Percentiles rank a stretch among this genome's conserved stretches.
Conservation (phyloP, 2,113 vertebrate genomes). For the Crocuta crocuta region DNA sequence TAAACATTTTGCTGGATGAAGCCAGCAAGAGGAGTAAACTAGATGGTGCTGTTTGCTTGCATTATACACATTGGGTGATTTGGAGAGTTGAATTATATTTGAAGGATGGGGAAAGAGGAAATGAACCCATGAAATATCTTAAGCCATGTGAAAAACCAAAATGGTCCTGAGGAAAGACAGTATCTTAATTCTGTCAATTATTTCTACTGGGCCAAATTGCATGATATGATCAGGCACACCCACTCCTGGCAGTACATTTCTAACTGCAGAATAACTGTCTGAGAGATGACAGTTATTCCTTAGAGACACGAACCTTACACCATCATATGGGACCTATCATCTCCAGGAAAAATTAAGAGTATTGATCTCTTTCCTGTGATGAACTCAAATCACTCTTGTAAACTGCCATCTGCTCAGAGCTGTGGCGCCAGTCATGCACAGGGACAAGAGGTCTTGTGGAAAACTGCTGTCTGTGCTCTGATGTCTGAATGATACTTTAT, state of each 20-base stretch:
- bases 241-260: neutral
- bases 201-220: neutral
- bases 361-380: neutral
- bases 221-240: neutral
- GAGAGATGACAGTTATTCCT: neutral
- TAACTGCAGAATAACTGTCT: no score
- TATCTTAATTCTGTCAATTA: slow-evolving; percentile 61
- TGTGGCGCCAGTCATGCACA: neutral
- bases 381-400: neutral
- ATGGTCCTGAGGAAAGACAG: neutral
- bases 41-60: slow-evolving; percentile 81
- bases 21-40: neutral
- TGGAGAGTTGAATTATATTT: slow-evolving; percentile 42
- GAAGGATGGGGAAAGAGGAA: neutral
- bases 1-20: neutral
- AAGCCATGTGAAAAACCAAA: neutral
- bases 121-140: slow-evolving; percentile 14
- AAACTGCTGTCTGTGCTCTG: neutral
- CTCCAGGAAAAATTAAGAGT: neutral
- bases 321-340: neutral
- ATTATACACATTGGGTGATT: neutral
- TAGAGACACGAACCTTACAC: neutral
- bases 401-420: neutral
- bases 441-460: neutral
- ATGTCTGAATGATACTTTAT: neutral